Conservation (phyloP, 1,140 invertebrate species). For the Neoseiulus cucumeris region DNA sequence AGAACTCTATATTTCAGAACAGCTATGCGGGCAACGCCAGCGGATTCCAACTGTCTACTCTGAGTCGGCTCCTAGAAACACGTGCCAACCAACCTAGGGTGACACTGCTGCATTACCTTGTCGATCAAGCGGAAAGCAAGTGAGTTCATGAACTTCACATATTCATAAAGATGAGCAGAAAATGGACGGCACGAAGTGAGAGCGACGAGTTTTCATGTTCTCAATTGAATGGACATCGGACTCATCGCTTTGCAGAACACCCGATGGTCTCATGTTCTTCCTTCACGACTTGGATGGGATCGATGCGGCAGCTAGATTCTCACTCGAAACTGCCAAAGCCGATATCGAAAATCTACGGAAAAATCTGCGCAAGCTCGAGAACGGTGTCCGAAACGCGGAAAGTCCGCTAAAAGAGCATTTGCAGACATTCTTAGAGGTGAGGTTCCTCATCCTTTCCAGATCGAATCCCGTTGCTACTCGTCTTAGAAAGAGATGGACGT, state of each 20-base stretch:
- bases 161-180: constrained; percentile 61
- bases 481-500: not conserved
- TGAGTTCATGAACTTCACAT: constrained; percentile 52
- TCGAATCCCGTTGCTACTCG: not conserved
- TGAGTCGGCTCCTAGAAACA: constrained; percentile 83
- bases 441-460: not conserved
- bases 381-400: not conserved
- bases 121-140: constrained; percentile 59
- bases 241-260: not conserved
- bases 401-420: not conserved
- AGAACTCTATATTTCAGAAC: constrained; percentile 38
- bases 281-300: not conserved
- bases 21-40: constrained; percentile 91
- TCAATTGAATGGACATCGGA: not conserved
- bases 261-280: not conserved
- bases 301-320: not conserved
- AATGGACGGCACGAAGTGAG: constrained; percentile 49
- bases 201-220: not conserved
- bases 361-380: not conserved
- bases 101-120: constrained; percentile 86
- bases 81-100: constrained; percentile 85
- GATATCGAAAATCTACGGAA: not conserved
- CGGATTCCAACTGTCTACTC: constrained; percentile 72
- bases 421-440: not conserved
- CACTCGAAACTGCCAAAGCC: not conserved